Conservation (phyloP, 1,140 invertebrate genomes). For the Dendroctonus valens region DNA sequence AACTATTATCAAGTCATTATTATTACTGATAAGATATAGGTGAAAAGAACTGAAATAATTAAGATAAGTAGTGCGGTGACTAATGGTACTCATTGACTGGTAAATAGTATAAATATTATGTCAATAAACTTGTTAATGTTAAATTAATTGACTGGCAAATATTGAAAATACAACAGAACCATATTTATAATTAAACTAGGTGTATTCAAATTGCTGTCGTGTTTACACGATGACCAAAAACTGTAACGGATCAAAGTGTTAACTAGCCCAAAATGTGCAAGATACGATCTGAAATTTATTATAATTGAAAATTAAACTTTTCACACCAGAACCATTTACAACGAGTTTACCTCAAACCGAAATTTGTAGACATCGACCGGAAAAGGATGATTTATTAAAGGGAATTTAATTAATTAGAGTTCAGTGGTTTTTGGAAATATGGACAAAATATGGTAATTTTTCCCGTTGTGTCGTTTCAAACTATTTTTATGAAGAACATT, state of each 20-base stretch:
- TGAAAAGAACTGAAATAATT: no score
- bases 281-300: conserved; percentile 19
- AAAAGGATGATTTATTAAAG: conserved; percentile 25
- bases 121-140: no score
- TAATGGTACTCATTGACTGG: no score
- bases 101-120: no score
- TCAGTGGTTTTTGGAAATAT: conserved; percentile 14
- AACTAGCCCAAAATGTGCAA: conserved; percentile 13
- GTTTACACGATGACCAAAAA: background rate
- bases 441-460: conserved; percentile 26
- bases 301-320: conserved; percentile 27
- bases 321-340: conserved; percentile 15
- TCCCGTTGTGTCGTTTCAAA: background rate
- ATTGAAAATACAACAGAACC: background rate
- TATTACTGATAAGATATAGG: no score
- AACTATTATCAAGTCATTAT: no score
- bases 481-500: conserved; percentile 18
- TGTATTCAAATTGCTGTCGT: background rate
- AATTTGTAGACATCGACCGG: conserved; percentile 21
- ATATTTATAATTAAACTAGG: background rate
- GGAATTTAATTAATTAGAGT: conserved; percentile 19
- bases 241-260: conserved; percentile 17
- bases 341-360: conserved; percentile 23
- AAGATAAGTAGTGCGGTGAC: no score
- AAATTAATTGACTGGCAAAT: no score